Base-by-base conservation (phyloP, 2,797 vertebrate species). In the Coccyzus lansbergi region DNA sequence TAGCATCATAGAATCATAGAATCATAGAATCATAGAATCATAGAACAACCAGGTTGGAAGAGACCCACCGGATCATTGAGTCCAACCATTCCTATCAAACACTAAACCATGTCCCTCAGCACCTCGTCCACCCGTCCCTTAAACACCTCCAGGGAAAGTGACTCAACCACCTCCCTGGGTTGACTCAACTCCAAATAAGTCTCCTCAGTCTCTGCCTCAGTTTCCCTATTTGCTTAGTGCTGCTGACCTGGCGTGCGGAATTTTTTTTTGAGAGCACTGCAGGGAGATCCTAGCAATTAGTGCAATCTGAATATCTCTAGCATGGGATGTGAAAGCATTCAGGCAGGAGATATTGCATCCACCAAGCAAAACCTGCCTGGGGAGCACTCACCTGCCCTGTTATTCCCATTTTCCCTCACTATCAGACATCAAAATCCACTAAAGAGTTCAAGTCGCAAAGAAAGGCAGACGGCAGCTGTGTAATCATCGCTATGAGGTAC, bases 381-480 rank as follows among this genome's bases (percentile, higher is more conserved):
- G 52, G 75, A 94, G 51, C 28, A 48, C 81, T 83, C 80, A 83
- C 59, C 67, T 86, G 80, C 63, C 46, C 46, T 29, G 33, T 36
- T 75, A 75, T 74, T 94, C 90, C 77, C 64, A 7, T 70, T 86
- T 79, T 75, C 78, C 90, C 48, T 79, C 0, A 0, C 19, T 92
- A 75, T 75, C 83, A 80, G 70, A 52, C 74, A 80, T 60, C 71
- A 52, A 80, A 93, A 85, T 34, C 51, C 79, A 68, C 92, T n/a
- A 4, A 79, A 75, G 67, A 38, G n/a, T 20, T 24, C 31, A 33
- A 72, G 51, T 67, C 3, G 10, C 64, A 53, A 15, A 55, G 75
- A 65, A 56, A 80, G 51, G 64, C 85, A 56, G 20, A 80, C 22
- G 86, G 69, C 78, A 90, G 94, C 89, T 93, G 80, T 65, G 81